Conservation (phyloP, 64 coral and sea anemone genomes). For the Dendronephthya gigantea region DNA sequence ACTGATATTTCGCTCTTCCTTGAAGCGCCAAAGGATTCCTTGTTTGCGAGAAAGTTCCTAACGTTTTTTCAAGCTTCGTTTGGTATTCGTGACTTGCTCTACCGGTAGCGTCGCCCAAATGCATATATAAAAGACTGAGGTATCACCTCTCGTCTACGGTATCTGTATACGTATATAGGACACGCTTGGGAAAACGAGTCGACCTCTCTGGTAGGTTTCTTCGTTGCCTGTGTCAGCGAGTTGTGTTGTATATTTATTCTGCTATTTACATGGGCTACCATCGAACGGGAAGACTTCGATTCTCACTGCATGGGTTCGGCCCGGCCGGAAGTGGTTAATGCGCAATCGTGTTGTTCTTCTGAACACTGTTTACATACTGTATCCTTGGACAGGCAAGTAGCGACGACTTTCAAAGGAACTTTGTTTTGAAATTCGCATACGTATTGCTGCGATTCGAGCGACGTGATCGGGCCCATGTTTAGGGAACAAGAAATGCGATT, state of each 20-base stretch:
- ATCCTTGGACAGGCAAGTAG: background rate
- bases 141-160: background rate
- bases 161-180: no score
- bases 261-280: no score
- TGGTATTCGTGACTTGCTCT: background rate
- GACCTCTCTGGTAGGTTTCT: background rate
- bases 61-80: background rate
- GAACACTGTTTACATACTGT: background rate
- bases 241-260: background rate
- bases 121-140: no score
- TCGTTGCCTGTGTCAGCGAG: background rate
- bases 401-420: background rate
- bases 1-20: background rate
- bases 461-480: background rate
- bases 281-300: background rate
- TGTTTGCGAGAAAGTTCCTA: background rate
- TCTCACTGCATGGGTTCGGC: background rate
- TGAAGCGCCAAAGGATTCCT: background rate
- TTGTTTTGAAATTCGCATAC: background rate
- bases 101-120: background rate
- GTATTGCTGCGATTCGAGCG: background rate
- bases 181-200: background rate
- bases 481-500: slow-evolving; percentile 8
- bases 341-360: background rate
- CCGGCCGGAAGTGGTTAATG: slow-evolving; percentile 1